Conservation (phyloP, 2,888 invertebrate genomes). For the Byasa hedistus region DNA sequence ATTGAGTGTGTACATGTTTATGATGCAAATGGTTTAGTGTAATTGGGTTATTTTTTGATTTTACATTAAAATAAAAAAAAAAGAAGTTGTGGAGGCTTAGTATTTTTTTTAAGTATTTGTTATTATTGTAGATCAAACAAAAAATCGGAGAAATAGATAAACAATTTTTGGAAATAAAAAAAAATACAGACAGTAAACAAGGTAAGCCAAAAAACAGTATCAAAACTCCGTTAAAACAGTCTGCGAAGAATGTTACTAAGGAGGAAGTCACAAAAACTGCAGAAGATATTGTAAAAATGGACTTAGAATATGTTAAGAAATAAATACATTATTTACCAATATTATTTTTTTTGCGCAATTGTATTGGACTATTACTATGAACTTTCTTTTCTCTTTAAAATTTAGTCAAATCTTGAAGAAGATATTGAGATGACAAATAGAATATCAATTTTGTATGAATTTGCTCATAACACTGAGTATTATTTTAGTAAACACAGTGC, state of each 20-base stretch:
- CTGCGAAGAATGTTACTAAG: conserved; percentile 51
- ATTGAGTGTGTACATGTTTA: too few relatives aligned
- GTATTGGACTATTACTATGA: too few relatives aligned
- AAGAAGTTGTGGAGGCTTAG: too few relatives aligned
- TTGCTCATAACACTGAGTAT: too few relatives aligned
- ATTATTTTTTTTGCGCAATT: background rate
- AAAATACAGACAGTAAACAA: conserved; percentile 46
- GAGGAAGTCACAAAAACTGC: conserved; percentile 61
- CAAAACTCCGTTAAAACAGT: conserved; percentile 46
- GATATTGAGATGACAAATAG: too few relatives aligned
- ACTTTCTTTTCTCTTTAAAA: too few relatives aligned
- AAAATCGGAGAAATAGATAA: conserved; percentile 69
- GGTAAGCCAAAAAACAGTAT: conserved; percentile 38
- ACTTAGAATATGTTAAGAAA: conserved; percentile 43
- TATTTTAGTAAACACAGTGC: too few relatives aligned
- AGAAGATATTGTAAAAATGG: conserved; percentile 65
- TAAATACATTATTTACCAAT: background rate
- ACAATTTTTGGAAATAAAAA: conserved; percentile 63
- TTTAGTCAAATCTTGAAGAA: too few relatives aligned
- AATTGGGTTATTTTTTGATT: too few relatives aligned
- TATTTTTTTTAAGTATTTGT: background rate
- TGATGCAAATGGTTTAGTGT: too few relatives aligned
- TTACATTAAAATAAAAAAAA: too few relatives aligned
- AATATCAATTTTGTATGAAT: too few relatives aligned
- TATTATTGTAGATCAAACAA: conserved; percentile 58